phyloP scores from a whole-genome alignment of 2,113 vertebrate genomes.

The Odocoileus virginianus region DNA sequence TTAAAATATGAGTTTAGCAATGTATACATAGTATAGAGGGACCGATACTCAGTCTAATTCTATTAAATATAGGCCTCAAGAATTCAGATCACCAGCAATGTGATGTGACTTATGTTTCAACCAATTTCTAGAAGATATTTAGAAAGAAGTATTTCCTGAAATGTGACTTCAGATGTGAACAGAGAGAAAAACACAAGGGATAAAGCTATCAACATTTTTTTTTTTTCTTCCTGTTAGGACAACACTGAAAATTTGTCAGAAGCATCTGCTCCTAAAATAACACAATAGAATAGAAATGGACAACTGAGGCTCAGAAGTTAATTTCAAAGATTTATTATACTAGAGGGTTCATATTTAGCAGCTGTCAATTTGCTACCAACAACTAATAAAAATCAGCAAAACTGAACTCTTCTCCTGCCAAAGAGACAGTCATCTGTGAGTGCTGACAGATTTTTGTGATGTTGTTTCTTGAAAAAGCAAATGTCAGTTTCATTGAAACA shows the following conservation, averaged over 20 bases:
- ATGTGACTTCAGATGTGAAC: slow-evolving; percentile 1
- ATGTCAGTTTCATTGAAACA: neutral
- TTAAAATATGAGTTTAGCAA: neutral
- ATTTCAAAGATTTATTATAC: slow-evolving; percentile 72
- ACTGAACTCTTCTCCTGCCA: slow-evolving; percentile 62
- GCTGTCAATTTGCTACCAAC: slow-evolving; percentile 73
- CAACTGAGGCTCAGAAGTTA: slow-evolving; percentile 65
- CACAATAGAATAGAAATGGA: slow-evolving; percentile 65
- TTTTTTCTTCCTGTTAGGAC: slow-evolving; percentile 27
- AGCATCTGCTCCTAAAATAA: slow-evolving; percentile 64
- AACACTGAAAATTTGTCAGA: slow-evolving; percentile 62
- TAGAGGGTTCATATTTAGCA: slow-evolving; percentile 73
- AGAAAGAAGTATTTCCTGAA: neutral
- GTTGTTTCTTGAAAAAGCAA: slow-evolving; percentile 33
- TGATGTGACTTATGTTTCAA: neutral
- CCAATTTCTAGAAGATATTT: slow-evolving; percentile 32
- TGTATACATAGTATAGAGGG: neutral
- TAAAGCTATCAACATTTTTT: slow-evolving; percentile 29
- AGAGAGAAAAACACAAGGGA: neutral
- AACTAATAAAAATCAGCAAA: slow-evolving; percentile 74
- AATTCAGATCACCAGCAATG: neutral
- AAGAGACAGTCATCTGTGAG: slow-evolving; percentile 62
- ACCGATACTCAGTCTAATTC: neutral
- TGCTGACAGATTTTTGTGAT: neutral
- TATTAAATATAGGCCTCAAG: neutral